phyloP scores from a whole-genome alignment of 2,113 vertebrate genomes.

The Onychorhynchus coronatus region DNA sequence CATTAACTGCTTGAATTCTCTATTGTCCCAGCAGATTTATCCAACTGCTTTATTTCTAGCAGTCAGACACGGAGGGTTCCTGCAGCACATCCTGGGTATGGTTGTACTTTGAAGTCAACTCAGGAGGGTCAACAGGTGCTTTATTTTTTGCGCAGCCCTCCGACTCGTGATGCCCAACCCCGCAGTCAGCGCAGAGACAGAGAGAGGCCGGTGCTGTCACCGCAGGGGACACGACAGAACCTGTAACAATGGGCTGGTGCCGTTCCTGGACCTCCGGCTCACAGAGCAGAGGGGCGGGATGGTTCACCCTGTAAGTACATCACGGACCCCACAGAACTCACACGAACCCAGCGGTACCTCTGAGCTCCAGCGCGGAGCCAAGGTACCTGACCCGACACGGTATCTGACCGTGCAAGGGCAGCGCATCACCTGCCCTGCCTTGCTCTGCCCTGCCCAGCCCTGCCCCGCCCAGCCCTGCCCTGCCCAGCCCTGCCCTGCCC shows the following conservation, averaged over 20 bases:
- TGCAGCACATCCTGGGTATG: neutral
- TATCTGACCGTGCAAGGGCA: rapidly evolving
- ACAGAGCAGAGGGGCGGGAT: rapidly evolving
- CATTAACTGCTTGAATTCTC: neutral
- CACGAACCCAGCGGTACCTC: rapidly evolving
- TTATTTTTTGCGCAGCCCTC: neutral
- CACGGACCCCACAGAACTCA: rapidly evolving
- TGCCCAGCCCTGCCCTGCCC: too few species aligned
- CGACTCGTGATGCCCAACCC: rapidly evolving
- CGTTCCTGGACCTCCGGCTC: rapidly evolving
- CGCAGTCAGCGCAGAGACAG: rapidly evolving
- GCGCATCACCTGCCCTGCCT: rapidly evolving
- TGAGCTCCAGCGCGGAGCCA: rapidly evolving
- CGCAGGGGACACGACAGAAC: neutral
- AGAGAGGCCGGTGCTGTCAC: neutral
- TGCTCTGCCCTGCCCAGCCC: too few species aligned
- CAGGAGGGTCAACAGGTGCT: rapidly evolving
- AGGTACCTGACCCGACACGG: neutral
- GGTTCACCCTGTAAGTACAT: rapidly evolving
- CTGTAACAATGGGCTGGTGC: neutral
- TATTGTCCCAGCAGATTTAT: neutral
- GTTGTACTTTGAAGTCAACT: neutral
- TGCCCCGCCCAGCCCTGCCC: too few species aligned
- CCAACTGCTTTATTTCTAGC: neutral
- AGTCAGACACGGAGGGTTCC: neutral